Conservation (phyloP, 2,888 invertebrate species). For the Caenorhabditis auriculariae region DNA sequence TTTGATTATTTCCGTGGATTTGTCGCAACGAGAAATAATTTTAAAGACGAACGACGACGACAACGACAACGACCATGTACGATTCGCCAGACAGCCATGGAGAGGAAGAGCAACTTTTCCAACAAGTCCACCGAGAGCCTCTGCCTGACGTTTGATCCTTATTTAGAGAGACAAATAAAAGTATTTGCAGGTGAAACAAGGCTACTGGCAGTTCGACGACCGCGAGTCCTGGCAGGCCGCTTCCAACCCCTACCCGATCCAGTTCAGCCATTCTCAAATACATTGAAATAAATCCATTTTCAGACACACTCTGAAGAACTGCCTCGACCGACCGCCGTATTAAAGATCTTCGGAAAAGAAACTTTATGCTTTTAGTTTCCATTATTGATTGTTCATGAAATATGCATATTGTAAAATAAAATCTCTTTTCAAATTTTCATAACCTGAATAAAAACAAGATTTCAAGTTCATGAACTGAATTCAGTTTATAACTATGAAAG, state of each 20-base stretch:
- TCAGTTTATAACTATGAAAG: no score
- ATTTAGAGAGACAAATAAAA: background rate
- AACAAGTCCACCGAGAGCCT: conserved; percentile 32
- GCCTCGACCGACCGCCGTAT: conserved; percentile 56
- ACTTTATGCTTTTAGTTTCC: no score
- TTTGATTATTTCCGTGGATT: background rate
- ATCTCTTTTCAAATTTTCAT: no score
- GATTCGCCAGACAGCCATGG: conserved; percentile 45
- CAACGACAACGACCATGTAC: conserved; percentile 44
- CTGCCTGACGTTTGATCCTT: conserved; percentile 21
- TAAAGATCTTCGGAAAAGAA: no score
- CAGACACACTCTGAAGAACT: conserved; percentile 56
- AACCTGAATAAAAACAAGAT: no score
- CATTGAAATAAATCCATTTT: conserved; percentile 12
- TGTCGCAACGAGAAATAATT: background rate
- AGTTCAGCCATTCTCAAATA: conserved; percentile 40
- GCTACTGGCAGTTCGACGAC: conserved; percentile 63
- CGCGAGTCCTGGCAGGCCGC: conserved; percentile 61
- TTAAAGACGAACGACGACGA: conserved; percentile 37
- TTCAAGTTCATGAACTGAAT: no score
- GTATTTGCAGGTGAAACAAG: conserved; percentile 40
- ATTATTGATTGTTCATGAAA: no score
- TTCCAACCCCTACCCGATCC: conserved; percentile 62
- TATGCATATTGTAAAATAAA: no score
- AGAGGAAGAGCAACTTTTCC: conserved; percentile 42